Base-by-base conservation (phyloP, 2,797 vertebrate genomes). In the Clamator glandarius region DNA sequence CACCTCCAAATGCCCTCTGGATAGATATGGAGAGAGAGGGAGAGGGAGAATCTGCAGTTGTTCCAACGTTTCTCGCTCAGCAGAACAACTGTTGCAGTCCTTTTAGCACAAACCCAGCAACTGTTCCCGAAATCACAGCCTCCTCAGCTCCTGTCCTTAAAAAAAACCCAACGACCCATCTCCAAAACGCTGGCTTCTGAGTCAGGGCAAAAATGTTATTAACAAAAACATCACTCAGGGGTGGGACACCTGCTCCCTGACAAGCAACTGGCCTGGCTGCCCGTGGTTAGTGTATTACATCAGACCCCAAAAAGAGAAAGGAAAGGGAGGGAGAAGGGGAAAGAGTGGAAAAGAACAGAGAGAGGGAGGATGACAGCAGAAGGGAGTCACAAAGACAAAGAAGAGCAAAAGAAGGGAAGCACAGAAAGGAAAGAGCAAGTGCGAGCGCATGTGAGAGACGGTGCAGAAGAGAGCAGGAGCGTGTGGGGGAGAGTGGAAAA, bases 171-270 rank as follows among this genome's bases (percentile, higher is more conserved):
- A 77, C 87, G 41, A 58, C 69, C 91, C 1, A 89, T 93, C 83
- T 89, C 93, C 92, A 96, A 96, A 97, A 97, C 85, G 97, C 97
- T 69, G 78, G 94, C 98, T 96, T 92, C 96, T 98, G 97, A 98
- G 97, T 98, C 98, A 97, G 98, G 98, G 98, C 98, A 98, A 98
- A 98, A 98, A 98, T 97, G 98, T 97, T 98, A 96, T 96, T 92
- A 94, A 96, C 95, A 97, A 97, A 98, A 97, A 98, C 98, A 97
- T 94, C 94, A 84, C 95, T 92, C 92, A 96, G 96, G 95, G 96
- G 97, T 98, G 97, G 96, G 97, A 97, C 99, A 99, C 99, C 99
- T 99, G 99, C 99, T 98, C 64, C 59, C 96, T 96, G 96, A 95
- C 96, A 97, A 98, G 98, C 99, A 99, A 99, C 99, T 99, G 99